Evolutionary conservation across 2,888 invertebrate genomes (phyloP).

Genomic region (Torymus texanus): DNA sequence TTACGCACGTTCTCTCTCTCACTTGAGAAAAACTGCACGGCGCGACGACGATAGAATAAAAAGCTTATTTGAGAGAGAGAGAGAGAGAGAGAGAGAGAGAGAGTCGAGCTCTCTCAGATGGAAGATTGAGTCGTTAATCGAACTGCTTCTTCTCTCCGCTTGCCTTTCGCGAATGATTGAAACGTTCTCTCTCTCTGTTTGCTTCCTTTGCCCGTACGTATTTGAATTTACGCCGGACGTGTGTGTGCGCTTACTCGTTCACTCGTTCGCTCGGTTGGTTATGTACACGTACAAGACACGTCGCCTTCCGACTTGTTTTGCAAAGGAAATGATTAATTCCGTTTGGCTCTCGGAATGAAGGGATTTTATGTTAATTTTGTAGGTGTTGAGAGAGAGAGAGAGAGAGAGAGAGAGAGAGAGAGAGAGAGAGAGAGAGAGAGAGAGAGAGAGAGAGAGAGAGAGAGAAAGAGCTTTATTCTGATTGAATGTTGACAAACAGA

Average conservation of each 20-base stretch:
- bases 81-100: neutral
- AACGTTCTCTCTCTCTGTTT: constrained; percentile 35
- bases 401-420: too few relatives aligned
- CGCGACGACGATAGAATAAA: constrained; percentile 26
- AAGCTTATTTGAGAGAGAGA: constrained; percentile 45
- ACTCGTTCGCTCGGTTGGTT: neutral
- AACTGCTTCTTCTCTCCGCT: constrained; percentile 33
- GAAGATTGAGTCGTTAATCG: constrained; percentile 53
- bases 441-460: too few relatives aligned
- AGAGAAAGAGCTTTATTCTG: too few relatives aligned
- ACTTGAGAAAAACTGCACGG: neutral
- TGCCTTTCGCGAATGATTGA: constrained; percentile 47
- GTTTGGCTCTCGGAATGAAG: neutral
- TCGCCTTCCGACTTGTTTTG: neutral
- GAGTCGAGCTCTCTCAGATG: constrained; percentile 14
- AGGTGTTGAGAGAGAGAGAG: too few relatives aligned
- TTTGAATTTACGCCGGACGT: constrained; percentile 31
- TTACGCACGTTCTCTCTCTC: neutral
- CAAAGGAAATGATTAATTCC: constrained; percentile 39
- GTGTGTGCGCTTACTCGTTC: neutral
- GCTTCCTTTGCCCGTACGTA: constrained; percentile 20
- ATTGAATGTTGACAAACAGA: too few relatives aligned
- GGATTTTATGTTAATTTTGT: too few relatives aligned
- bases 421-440: too few relatives aligned
- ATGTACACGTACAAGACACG: neutral